phyloP scores from a whole-genome alignment of 1,140 invertebrate genomes.

The Drosophila funebris region DNA sequence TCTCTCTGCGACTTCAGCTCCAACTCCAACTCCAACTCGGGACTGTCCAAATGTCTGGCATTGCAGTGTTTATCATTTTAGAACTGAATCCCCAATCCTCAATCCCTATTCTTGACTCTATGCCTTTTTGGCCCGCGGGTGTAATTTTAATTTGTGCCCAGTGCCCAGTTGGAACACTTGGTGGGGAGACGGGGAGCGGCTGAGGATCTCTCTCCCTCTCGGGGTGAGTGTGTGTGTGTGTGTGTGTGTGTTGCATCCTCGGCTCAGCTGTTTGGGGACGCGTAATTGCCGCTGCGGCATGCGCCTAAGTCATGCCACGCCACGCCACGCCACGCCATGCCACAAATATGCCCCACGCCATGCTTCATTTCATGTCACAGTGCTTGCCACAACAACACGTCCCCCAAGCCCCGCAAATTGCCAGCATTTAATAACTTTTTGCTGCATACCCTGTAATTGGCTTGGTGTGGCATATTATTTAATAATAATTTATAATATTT shows the following conservation, averaged over 20 bases:
- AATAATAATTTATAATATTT: background rate
- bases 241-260: slow-evolving; percentile 23
- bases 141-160: slow-evolving; percentile 81
- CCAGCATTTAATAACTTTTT: slow-evolving; percentile 75
- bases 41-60: slow-evolving; percentile 23
- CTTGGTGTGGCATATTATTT: background rate
- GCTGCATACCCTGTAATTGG: slow-evolving; percentile 32
- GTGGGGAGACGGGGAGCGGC: slow-evolving; percentile 35
- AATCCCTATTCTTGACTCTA: slow-evolving; percentile 24
- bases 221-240: background rate
- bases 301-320: slow-evolving; percentile 55
- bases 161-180: background rate
- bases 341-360: slow-evolving; percentile 31
- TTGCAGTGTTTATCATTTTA: slow-evolving; percentile 67
- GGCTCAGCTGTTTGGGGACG: slow-evolving; percentile 71
- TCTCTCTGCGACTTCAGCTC: slow-evolving; percentile 24
- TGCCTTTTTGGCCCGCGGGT: slow-evolving; percentile 68
- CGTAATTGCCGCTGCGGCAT: slow-evolving; percentile 73
- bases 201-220: no score
- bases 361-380: slow-evolving; percentile 70
- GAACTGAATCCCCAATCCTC: slow-evolving; percentile 25
- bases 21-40: slow-evolving; percentile 33
- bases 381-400: slow-evolving; percentile 55
- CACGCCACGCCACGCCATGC: slow-evolving; percentile 20
- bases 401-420: slow-evolving; percentile 18